Percentiles rank a stretch among this genome's conserved stretches.
Conservation (phyloP, 2,888 invertebrate species). For the Callyntrura guangdongensis region DNA sequence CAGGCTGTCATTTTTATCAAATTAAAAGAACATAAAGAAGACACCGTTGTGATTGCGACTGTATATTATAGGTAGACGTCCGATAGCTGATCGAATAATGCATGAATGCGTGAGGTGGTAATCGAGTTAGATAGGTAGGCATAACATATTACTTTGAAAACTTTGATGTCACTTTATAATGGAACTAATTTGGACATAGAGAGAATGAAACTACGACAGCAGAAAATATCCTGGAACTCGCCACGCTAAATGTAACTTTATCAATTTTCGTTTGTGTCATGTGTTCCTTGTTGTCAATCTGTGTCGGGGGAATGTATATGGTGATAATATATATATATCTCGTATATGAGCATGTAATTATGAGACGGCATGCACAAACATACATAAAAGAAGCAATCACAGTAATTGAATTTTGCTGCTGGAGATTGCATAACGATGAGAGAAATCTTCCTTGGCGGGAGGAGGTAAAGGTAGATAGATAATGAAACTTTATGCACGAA, state of each 20-base stretch:
- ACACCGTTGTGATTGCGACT: neutral
- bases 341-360: constrained; percentile 28
- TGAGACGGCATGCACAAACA: neutral
- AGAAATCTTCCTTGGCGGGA: too few species aligned
- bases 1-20: constrained; percentile 30
- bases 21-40: constrained; percentile 27
- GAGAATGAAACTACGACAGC: neutral
- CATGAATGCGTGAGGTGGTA: too few species aligned
- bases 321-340: neutral
- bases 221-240: neutral
- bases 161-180: too few species aligned
- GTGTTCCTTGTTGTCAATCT: constrained; percentile 8
- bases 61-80: neutral
- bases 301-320: neutral
- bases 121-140: too few species aligned
- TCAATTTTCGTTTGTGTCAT: constrained; percentile 21
- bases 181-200: too few species aligned
- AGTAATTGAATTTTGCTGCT: constrained; percentile 66
- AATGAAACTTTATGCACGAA: constrained; percentile 7
- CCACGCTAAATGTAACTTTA: constrained; percentile 32
- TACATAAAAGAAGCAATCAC: constrained; percentile 57
- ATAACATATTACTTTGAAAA: too few species aligned
- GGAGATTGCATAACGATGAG: neutral
- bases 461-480: neutral
- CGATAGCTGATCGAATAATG: neutral